Evolutionary conservation across 2,797 vertebrate genomes (phyloP).

Genomic region (Tapirus indicus): DNA sequence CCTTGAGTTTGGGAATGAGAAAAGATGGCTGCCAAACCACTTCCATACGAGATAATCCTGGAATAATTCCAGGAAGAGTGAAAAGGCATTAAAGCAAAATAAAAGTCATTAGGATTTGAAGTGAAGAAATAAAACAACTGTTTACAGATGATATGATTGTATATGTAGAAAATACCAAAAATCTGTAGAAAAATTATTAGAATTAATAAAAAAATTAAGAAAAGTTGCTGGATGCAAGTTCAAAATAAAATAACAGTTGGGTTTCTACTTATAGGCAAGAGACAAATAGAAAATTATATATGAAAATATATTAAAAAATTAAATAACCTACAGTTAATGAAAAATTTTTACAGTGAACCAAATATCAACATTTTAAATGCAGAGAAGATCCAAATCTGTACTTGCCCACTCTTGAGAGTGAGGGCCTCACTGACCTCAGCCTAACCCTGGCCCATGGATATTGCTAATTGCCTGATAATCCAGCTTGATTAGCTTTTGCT

Average conservation of each 20-base stretch:
- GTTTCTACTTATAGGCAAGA: neutral
- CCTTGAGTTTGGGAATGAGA: neutral
- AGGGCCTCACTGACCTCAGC: neutral
- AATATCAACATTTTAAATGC: neutral
- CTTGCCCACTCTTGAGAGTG: neutral
- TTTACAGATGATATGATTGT: neutral
- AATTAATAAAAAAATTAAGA: neutral
- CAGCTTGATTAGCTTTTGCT: neutral
- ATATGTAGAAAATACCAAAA: neutral
- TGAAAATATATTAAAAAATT: neutral
- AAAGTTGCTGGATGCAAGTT: neutral
- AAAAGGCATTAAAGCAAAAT: neutral
- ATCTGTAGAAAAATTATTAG: neutral
- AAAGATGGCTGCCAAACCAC: neutral
- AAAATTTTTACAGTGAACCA: neutral
- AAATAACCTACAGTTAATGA: neutral
- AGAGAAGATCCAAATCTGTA: neutral
- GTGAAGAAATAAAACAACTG: neutral
- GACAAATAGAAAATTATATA: neutral
- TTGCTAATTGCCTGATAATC: too few relatives aligned
- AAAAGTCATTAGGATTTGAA: neutral
- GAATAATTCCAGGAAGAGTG: neutral
- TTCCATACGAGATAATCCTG: neutral
- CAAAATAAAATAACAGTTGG: conserved; percentile 24
- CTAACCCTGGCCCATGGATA: too few relatives aligned